Conservation (phyloP, 2,113 vertebrate species). For the Alethe castanea region DNA sequence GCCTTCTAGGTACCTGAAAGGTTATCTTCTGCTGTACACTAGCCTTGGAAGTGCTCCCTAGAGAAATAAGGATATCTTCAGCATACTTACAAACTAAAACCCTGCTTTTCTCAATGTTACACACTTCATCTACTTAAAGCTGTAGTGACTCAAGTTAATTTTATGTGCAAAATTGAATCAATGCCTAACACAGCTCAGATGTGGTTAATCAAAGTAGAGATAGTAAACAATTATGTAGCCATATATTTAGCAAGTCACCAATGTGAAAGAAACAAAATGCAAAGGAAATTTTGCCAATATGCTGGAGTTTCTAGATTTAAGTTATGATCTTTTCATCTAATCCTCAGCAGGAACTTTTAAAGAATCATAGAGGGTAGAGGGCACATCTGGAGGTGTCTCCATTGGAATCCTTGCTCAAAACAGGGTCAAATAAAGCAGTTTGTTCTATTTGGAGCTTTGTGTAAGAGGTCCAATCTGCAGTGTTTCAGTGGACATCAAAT, state of each 20-base stretch:
- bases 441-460: background rate
- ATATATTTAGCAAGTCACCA: background rate
- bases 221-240: background rate
- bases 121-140: background rate
- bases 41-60: background rate
- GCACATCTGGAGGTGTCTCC: background rate
- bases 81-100: background rate
- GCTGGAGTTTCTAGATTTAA: background rate
- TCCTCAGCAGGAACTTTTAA: background rate
- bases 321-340: background rate
- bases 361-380: background rate
- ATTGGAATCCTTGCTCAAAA: background rate
- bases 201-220: background rate
- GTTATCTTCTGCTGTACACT: background rate
- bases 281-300: background rate
- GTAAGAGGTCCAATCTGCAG: background rate
- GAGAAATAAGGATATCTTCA: background rate
- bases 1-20: conserved; percentile 65
- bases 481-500: background rate
- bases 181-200: background rate
- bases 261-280: background rate
- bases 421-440: background rate
- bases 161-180: background rate
- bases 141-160: background rate
- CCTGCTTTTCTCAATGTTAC: background rate